Percentiles rank a stretch among this genome's conserved stretches.
Evolutionary conservation across 2,797 vertebrate species (phyloP).

Genomic region (Allobates femoralis): DNA sequence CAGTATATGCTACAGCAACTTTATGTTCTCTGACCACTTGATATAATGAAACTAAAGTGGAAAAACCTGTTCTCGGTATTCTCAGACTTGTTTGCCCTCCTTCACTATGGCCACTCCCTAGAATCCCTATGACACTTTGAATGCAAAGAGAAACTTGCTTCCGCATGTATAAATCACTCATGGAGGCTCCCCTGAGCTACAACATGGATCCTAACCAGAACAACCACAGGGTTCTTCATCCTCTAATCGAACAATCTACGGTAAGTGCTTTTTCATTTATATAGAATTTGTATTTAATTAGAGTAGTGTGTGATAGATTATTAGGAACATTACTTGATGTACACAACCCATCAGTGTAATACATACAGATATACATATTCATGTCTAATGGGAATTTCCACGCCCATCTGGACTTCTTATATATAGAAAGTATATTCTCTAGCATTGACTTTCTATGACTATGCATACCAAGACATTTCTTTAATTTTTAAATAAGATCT

Average conservation of each 20-base stretch:
- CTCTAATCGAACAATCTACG: not conserved
- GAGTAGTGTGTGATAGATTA: not conserved
- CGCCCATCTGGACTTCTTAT: not conserved
- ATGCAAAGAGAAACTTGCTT: not conserved
- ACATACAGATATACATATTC: not conserved
- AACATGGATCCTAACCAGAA: constrained; percentile 5
- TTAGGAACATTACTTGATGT: not conserved
- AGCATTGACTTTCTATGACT: no score
- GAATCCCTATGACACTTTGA: not conserved
- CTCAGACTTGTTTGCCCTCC: not conserved
- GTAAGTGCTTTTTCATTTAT: not conserved
- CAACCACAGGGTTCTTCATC: not conserved
- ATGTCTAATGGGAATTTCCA: not conserved
- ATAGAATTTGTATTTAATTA: not conserved
- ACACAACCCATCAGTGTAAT: not conserved
- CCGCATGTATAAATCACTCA: not conserved
- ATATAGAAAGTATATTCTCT: not conserved
- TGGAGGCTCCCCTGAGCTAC: no score
- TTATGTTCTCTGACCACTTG: not conserved
- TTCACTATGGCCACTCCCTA: constrained; percentile 12
- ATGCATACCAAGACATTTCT: no score
- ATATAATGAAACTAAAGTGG: not conserved
- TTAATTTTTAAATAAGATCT: no score
- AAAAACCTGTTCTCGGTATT: not conserved
- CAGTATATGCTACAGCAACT: no score